Conservation (phyloP, 2,113 vertebrate species). For the Phasianus colchicus region DNA sequence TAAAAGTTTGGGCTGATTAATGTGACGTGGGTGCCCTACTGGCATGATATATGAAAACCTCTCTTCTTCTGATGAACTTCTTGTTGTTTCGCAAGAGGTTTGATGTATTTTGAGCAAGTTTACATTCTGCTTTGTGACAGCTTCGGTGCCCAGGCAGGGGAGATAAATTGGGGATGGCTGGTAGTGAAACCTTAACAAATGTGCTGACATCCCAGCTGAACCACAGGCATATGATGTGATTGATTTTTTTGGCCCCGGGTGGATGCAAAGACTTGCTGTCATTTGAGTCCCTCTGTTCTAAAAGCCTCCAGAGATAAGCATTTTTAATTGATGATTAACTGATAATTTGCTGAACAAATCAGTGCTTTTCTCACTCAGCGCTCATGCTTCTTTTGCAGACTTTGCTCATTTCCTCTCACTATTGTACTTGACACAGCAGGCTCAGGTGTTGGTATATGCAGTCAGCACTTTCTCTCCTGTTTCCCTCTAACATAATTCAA, state of each 20-base stretch:
- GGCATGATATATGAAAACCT: conserved; percentile 58
- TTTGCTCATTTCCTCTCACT: background rate
- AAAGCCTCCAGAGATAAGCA: background rate
- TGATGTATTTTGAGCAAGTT: conserved; percentile 52
- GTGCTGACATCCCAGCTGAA: conserved; percentile 77
- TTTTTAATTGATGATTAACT: background rate
- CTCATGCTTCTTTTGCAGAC: background rate
- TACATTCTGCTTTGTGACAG: conserved; percentile 50
- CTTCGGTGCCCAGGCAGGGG: background rate
- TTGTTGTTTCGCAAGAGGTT: background rate
- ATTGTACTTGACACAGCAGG: background rate
- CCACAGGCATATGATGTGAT: conserved; percentile 73
- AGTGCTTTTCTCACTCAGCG: background rate
- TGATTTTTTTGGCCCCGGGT: conserved; percentile 78
- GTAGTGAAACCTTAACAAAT: conserved; percentile 78
- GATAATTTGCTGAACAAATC: background rate
- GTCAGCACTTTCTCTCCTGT: conserved; percentile 56
- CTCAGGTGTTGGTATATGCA: conserved; percentile 1
- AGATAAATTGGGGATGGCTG: conserved; percentile 72
- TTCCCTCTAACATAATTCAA: conserved; percentile 42
- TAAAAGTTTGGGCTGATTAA: conserved; percentile 64
- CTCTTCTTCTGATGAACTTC: conserved; percentile 59
- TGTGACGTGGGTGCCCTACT: background rate
- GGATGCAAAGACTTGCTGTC: conserved; percentile 65
- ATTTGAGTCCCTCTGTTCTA: background rate